A percentile compares a stretch with the other conserved stretches of the same genome.
Conservation (phyloP, 2,888 invertebrate species). For the Leucophora obtusa region DNA sequence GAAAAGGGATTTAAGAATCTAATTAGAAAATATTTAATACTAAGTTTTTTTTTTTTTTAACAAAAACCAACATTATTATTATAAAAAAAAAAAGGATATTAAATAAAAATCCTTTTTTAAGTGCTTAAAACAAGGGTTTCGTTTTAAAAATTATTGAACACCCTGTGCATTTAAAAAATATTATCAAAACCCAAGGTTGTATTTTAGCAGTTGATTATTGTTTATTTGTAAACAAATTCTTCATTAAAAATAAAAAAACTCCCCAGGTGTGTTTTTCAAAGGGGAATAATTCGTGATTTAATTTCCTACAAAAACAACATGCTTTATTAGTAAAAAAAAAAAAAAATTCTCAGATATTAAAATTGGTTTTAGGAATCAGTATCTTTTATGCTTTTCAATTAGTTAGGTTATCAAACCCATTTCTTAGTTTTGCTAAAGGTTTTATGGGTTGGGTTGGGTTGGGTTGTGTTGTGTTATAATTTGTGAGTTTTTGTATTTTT, state of each 20-base stretch:
- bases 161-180: conserved; percentile 46
- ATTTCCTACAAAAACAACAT: conserved; percentile 35
- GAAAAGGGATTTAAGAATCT: conserved; percentile 52
- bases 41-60: conserved; percentile 1
- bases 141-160: conserved; percentile 42
- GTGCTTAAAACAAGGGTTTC: conserved; percentile 51
- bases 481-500: neutral
- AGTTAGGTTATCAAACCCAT: neutral
- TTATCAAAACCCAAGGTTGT: conserved; percentile 33
- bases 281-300: conserved; percentile 30
- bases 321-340: conserved; percentile 52
- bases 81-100: conserved; percentile 16
- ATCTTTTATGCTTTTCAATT: neutral
- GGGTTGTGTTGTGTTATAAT: neutral
- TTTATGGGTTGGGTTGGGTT: neutral
- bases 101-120: conserved; percentile 40
- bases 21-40: neutral
- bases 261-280: conserved; percentile 30
- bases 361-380: conserved; percentile 5
- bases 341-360: neutral
- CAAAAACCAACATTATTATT: conserved; percentile 38
- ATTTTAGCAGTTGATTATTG: conserved; percentile 31
- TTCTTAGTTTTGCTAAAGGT: neutral
- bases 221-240: neutral
- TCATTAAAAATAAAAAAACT: conserved; percentile 30